Conservation (phyloP, 2,888 invertebrate genomes). For the Microctonus hyperodae region DNA sequence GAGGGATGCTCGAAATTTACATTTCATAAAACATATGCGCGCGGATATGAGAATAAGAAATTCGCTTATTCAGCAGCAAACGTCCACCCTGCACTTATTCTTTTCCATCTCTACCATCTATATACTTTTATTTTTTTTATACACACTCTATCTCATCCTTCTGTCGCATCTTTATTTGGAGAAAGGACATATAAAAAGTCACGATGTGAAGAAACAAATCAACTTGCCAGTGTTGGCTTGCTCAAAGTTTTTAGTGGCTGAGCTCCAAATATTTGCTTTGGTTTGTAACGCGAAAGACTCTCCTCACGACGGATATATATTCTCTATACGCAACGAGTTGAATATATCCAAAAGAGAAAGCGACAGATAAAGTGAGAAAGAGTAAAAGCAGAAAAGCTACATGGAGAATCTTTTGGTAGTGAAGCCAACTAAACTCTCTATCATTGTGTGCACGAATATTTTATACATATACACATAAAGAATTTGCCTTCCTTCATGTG, state of each 20-base stretch:
- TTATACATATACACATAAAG: background rate
- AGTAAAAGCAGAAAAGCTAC: slow-evolving; percentile 14
- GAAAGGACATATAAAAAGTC: slow-evolving; percentile 27
- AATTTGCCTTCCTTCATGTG: slow-evolving; percentile 15
- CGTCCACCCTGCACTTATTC: background rate
- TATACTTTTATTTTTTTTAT: background rate
- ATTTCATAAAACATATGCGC: slow-evolving; percentile 54
- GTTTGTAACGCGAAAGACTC: slow-evolving; percentile 39
- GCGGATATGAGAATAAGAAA: slow-evolving; percentile 43
- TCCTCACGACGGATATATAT: slow-evolving; percentile 48
- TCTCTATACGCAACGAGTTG: slow-evolving; percentile 22
- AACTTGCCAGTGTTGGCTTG: slow-evolving; percentile 58
- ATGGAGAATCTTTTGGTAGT: slow-evolving; percentile 16
- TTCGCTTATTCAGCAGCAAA: slow-evolving; percentile 43
- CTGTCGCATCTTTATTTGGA: slow-evolving; percentile 24
- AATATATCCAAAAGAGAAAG: slow-evolving; percentile 15
- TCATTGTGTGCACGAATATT: background rate
- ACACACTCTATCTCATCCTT: slow-evolving; percentile 6
- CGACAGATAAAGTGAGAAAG: slow-evolving; percentile 23
- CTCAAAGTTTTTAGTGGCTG: slow-evolving; percentile 62
- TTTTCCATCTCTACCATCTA: background rate
- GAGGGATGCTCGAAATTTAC: slow-evolving; percentile 47
- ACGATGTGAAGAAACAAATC: slow-evolving; percentile 60
- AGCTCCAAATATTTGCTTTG: slow-evolving; percentile 62
- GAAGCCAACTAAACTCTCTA: slow-evolving; percentile 9